Evolutionary conservation across 2,888 invertebrate species (phyloP).

Genomic region (Onthophagus sagittarius): DNA sequence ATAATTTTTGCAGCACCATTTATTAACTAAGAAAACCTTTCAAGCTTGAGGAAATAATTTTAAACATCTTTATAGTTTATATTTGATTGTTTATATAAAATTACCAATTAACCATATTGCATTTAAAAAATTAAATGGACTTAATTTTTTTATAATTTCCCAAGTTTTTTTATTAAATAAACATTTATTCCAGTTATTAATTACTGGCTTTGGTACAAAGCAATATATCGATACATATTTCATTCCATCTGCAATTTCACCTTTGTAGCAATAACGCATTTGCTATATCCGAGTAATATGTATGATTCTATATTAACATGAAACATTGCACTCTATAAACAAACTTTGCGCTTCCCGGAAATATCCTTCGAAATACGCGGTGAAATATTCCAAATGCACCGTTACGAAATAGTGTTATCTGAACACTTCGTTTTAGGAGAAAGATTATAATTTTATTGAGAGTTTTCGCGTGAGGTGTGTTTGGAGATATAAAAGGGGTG

Average conservation of each 20-base stretch:
- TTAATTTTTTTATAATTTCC: too few species aligned
- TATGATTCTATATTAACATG: neutral
- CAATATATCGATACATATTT: neutral
- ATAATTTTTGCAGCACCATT: too few species aligned
- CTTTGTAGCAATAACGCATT: neutral
- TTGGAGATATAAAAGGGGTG: neutral
- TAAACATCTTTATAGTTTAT: too few species aligned
- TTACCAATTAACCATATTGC: too few species aligned
- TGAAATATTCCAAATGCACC: neutral
- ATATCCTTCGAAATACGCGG: neutral
- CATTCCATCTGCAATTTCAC: neutral
- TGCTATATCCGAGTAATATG: neutral
- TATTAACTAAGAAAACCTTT: too few species aligned
- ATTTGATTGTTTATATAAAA: too few species aligned
- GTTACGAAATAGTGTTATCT: neutral
- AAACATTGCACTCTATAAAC: neutral
- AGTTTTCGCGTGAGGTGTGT: neutral
- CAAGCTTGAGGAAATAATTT: too few species aligned
- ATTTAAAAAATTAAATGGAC: too few species aligned
- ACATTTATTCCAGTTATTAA: neutral
- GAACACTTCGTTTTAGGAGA: neutral
- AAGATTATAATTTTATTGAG: neutral
- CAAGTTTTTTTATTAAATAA: neutral
- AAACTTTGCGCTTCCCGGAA: neutral
- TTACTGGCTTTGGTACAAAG: neutral